Evolutionary conservation across 1,140 invertebrate species (phyloP).

Genomic region (Ceratitis capitata): DNA sequence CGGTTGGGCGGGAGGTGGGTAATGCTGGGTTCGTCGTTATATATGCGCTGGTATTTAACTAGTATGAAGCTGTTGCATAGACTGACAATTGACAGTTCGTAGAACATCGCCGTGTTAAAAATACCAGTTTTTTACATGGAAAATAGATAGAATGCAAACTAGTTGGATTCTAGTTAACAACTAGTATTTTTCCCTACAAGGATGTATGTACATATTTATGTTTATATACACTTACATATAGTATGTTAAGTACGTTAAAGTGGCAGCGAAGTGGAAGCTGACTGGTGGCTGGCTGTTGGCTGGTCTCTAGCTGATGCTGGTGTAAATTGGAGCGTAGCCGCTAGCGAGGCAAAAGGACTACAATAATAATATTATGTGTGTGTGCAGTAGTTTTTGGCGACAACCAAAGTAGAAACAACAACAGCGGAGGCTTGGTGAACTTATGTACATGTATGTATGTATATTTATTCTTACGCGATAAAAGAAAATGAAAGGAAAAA

Average conservation of each 20-base stretch:
- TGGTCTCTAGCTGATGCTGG: conserved; percentile 1
- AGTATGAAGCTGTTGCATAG: too few species aligned
- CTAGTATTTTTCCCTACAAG: too few species aligned
- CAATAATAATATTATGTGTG: background rate
- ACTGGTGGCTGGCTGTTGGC: background rate
- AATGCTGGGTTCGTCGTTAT: too few species aligned
- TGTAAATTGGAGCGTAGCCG: conserved; percentile 31
- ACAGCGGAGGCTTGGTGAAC: too few species aligned
- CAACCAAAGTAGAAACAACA: background rate
- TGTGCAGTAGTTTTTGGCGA: conserved; percentile 5
- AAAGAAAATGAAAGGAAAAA: conserved; percentile 27
- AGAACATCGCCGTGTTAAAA: too few species aligned
- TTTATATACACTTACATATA: background rate
- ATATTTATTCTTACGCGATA: background rate
- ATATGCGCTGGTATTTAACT: too few species aligned
- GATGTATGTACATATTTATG: too few species aligned
- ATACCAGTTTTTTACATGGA: too few species aligned
- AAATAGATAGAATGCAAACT: too few species aligned
- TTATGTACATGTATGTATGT: background rate
- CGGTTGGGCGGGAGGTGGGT: too few species aligned
- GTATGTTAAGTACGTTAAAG: background rate
- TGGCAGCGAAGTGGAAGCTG: conserved; percentile 6
- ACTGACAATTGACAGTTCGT: too few species aligned
- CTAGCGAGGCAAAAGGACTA: background rate
- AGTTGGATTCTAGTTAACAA: too few species aligned